Conservation (phyloP, 2,797 vertebrate genomes). For the Halcyon leucocephala region DNA sequence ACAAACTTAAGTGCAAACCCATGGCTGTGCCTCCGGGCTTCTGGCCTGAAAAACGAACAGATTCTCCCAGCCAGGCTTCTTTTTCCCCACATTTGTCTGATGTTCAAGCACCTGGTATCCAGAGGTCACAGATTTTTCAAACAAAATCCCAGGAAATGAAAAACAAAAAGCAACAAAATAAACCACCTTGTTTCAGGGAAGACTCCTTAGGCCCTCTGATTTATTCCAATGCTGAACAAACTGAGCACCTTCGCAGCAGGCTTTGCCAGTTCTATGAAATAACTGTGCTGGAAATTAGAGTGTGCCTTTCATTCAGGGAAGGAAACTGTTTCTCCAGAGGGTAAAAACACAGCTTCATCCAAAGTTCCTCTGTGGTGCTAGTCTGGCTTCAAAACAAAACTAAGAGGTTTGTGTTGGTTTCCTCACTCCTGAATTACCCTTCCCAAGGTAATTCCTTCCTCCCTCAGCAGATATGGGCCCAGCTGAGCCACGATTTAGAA, state of each 20-base stretch:
- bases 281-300: background rate
- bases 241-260: background rate
- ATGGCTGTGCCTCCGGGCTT: background rate
- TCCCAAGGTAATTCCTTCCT: background rate
- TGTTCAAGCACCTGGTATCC: background rate
- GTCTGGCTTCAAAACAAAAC: background rate
- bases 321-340: background rate
- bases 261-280: background rate
- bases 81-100: background rate
- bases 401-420: background rate
- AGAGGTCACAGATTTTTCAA: background rate
- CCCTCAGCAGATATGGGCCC: background rate
- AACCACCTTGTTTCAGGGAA: background rate
- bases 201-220: background rate
- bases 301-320: background rate
- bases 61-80: background rate
- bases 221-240: background rate
- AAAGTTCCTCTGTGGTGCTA: background rate
- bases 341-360: background rate
- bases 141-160: background rate
- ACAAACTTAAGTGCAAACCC: background rate
- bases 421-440: background rate
- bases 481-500: background rate
- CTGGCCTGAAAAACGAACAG: background rate
- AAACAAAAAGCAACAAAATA: background rate